A percentile compares a stretch with the other conserved stretches of the same genome.
These are phyloP conservation scores for Idaea aversata DNA, from an alignment of 2,888 invertebrate genomes.

Conservation along the genomic window DNA sequence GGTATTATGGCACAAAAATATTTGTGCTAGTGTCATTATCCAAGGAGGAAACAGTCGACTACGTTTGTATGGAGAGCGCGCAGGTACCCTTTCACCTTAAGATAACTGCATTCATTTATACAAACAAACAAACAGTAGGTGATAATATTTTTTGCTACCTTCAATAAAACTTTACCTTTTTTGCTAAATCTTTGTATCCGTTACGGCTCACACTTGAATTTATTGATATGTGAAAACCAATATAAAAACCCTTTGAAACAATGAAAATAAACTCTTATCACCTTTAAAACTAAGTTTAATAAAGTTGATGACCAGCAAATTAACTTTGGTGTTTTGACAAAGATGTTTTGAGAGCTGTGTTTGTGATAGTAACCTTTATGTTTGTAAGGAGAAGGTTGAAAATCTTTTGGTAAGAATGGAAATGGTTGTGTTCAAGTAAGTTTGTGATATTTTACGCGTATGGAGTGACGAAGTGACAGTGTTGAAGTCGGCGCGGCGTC, in stretches of 20 bases:
- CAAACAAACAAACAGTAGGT: slow-evolving; percentile 8
- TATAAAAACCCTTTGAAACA: slow-evolving; percentile 1
- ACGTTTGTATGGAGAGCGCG: too few species aligned
- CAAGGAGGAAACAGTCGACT: too few species aligned
- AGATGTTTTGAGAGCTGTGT: background rate
- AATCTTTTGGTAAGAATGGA: slow-evolving; percentile 17
- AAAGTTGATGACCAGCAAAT: slow-evolving; percentile 23
- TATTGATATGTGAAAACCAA: slow-evolving; percentile 36
- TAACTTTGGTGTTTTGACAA: slow-evolving; percentile 25
- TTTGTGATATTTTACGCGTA: slow-evolving; percentile 47
- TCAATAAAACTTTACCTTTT: slow-evolving; percentile 27
- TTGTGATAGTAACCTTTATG: slow-evolving; percentile 9
- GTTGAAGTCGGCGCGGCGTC: slow-evolving; percentile 68
- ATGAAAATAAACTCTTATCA: slow-evolving; percentile 5
- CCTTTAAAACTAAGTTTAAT: background rate
- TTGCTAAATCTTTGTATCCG: slow-evolving; percentile 29
- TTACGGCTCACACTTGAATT: slow-evolving; percentile 37
- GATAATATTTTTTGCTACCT: slow-evolving; percentile 15
- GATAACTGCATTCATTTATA: background rate
- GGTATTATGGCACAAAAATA: too few species aligned
- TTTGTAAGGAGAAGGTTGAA: slow-evolving; percentile 23
- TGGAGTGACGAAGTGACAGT: slow-evolving; percentile 72
- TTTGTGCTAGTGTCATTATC: too few species aligned
- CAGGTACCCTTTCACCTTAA: too few species aligned
- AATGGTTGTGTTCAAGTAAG: slow-evolving; percentile 19